Evolutionary conservation across 1,140 invertebrate genomes (phyloP).

Genomic region (Matsumurasca onukii): DNA sequence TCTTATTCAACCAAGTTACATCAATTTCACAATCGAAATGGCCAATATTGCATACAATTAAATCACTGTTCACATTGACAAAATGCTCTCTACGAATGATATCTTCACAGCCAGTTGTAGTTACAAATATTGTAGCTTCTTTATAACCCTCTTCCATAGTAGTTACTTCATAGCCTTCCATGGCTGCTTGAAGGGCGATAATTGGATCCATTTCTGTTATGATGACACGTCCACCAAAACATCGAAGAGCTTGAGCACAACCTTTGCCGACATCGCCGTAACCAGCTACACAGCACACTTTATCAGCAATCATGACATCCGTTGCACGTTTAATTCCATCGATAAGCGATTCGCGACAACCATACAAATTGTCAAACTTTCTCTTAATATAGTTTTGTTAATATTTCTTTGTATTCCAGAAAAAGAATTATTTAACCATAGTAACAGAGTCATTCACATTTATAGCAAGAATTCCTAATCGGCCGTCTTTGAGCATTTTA

Average conservation of each 20-base stretch:
- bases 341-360: constrained; percentile 95
- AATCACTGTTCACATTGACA: neutral
- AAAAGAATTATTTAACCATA: too few relatives aligned
- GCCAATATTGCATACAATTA: constrained; percentile 1
- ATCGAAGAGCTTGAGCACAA: constrained; percentile 91
- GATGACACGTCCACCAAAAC: constrained; percentile 50
- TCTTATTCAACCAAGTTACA: neutral
- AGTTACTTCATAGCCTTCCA: constrained; percentile 90
- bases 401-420: too few relatives aligned
- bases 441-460: neutral
- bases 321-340: constrained; percentile 99
- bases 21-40: neutral
- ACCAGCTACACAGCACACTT: constrained; percentile 95
- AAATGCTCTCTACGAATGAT: neutral
- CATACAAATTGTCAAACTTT: constrained; percentile 99
- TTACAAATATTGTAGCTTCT: neutral
- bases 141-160: neutral
- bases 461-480: neutral
- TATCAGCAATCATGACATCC: constrained; percentile 98
- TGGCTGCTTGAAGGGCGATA: constrained; percentile 95
- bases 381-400: too few relatives aligned
- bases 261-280: constrained; percentile 99
- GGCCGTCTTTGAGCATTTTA: neutral
- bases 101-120: neutral
- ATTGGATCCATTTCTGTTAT: constrained; percentile 99